phyloP scores from a whole-genome alignment of 2,113 vertebrate species.

The Ifrita kowaldi region DNA sequence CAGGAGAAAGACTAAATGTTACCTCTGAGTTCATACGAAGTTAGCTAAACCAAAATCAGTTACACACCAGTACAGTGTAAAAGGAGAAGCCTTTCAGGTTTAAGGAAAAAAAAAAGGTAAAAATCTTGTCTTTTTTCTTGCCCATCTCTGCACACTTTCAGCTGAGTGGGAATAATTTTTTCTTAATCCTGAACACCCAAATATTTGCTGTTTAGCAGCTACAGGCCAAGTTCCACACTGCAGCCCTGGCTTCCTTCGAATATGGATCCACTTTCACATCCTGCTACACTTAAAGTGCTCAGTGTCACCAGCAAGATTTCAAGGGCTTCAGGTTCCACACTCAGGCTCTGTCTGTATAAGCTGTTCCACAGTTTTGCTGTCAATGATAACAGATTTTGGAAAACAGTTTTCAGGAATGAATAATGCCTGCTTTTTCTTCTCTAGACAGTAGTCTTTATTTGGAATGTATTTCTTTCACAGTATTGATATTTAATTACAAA shows the following conservation, averaged over 20 bases:
- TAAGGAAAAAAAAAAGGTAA: neutral
- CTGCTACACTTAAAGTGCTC: neutral
- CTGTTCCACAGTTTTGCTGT: neutral
- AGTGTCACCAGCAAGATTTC: neutral
- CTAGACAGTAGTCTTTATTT: neutral
- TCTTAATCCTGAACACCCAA: neutral
- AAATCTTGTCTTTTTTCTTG: rapidly evolving
- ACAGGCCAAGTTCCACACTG: neutral
- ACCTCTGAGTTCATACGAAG: neutral
- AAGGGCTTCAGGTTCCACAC: neutral
- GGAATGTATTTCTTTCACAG: neutral
- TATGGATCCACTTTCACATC: too few relatives aligned
- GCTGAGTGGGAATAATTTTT: neutral
- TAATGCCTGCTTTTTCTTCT: neutral
- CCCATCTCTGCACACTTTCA: neutral
- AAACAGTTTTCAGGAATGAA: neutral
- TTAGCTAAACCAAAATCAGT: neutral
- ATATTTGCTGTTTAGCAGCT: neutral
- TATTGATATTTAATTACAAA: neutral
- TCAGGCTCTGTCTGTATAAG: neutral
- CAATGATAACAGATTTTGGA: neutral
- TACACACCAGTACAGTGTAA: neutral
- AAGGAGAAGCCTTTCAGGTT: neutral
- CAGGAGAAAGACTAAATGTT: neutral
- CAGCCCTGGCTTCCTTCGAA: neutral